These are phyloP conservation scores for Plectrocnemia conspersa DNA, from an alignment of 1,140 invertebrate genomes.

Conservation along the genomic window DNA sequence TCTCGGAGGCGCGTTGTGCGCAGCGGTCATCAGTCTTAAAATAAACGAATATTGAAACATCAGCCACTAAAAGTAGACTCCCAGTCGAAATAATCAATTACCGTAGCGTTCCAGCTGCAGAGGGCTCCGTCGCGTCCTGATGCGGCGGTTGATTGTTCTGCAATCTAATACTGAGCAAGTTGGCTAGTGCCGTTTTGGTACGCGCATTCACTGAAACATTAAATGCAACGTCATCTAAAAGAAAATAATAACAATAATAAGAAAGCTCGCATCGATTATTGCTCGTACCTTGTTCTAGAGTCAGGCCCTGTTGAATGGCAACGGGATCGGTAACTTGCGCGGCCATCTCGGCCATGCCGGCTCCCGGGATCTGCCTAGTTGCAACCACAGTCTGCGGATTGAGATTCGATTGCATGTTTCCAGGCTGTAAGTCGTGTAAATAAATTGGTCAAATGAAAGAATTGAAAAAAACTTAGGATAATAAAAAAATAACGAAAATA, in stretches of 20 bases:
- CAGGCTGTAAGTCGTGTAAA: no score
- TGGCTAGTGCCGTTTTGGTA: slow-evolving; percentile 92
- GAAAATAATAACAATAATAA: not conserved
- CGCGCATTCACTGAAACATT: slow-evolving; percentile 78
- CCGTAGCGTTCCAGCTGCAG: slow-evolving; percentile 65
- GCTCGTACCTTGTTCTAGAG: slow-evolving; percentile 27
- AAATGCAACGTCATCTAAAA: not conserved
- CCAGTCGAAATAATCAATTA: slow-evolving; percentile 23
- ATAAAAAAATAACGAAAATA: no score
- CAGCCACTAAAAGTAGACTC: not conserved
- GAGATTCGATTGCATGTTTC: no score
- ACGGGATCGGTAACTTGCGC: slow-evolving; percentile 17
- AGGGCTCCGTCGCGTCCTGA: slow-evolving; percentile 51
- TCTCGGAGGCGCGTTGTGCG: slow-evolving; percentile 60
- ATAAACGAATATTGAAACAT: slow-evolving; percentile 4
- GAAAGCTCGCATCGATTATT: not conserved
- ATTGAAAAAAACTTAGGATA: no score
- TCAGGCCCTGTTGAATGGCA: slow-evolving; percentile 17
- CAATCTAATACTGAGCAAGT: slow-evolving; percentile 86
- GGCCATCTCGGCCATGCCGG: slow-evolving; percentile 12
- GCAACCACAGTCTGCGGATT: no score
- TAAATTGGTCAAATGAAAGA: no score
- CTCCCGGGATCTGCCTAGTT: no score
- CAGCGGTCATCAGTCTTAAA: slow-evolving; percentile 69
- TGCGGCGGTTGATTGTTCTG: slow-evolving; percentile 50